Evolutionary conservation across 1,140 invertebrate species (phyloP), one percentile per base, ranked within the genome.

Genomic region (Monomorium pharaonis): DNA sequence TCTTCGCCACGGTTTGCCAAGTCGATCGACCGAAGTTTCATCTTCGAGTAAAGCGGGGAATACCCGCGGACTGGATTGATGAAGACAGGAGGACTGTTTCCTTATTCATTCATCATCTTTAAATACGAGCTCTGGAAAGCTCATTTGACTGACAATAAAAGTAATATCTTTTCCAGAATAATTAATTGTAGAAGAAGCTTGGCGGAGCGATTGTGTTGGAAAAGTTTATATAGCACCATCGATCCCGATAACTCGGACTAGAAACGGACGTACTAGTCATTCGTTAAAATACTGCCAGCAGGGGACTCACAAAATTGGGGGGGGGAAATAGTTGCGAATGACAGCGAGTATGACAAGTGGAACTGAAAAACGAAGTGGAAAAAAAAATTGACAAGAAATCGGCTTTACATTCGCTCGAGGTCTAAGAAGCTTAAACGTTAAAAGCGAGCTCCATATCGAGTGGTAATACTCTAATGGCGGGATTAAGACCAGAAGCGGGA

Each of bases 61-160:
- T 42, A 33, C 9, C 12, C n/a, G 24, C 51, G 49, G 7, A 81
- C 58, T 33, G 60, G 42, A 65, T 78, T 6, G 58, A 47, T 83
- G 72, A 83, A 7, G 37, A 74, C 58, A 72, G 24, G 49, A 44
- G 21, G 37, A 16, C 16, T 14, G 78, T 24, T 81, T 44, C 33
- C 65, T 44, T 70, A 58, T 81, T 83, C 78, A 83, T 83, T 70
- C n/a, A 72, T 83, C 78, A 60, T 83, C 12, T 33, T 72, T 12
- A 72, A 56, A 83, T 83, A 56, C 21, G 24, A 65, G 60, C n/a
- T 51, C 14, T 16, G 42, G 24, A n/a, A 83, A 74, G 62, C 51
- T 54, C 56, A 74, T 69, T 72, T 47, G 7, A 37, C 54, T 42
- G 69, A 47, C 67, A 58, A 60, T 56, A 5, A 30, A 70, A 18